These are phyloP conservation scores for Ophion ellenae DNA, from an alignment of 2,888 invertebrate species.

Conservation along the genomic window DNA sequence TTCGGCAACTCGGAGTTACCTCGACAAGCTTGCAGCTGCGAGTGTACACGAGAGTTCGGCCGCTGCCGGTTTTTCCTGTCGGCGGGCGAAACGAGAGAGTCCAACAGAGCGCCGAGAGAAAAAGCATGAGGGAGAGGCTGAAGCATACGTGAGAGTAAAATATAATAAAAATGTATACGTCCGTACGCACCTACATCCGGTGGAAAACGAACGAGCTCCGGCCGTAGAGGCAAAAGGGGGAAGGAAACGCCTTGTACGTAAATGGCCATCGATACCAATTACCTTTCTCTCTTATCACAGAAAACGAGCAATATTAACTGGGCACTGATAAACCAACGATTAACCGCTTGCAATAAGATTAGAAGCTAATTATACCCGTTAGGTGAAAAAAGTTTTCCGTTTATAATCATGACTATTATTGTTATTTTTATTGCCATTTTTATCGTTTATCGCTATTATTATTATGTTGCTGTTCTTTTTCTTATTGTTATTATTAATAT, in stretches of 20 bases:
- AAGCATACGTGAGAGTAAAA: slow-evolving; percentile 28
- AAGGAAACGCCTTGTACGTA: slow-evolving; percentile 23
- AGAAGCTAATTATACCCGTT: too few relatives aligned
- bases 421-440: too few relatives aligned
- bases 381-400: too few relatives aligned
- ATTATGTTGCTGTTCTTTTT: too few relatives aligned
- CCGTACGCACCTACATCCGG: slow-evolving; percentile 1
- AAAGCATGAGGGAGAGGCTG: background rate
- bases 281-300: background rate
- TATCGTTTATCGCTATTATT: too few relatives aligned
- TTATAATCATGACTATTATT: too few relatives aligned
- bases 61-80: slow-evolving; percentile 33
- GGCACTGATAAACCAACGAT: too few relatives aligned
- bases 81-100: slow-evolving; percentile 37
- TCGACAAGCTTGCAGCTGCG: slow-evolving; percentile 32
- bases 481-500: too few relatives aligned
- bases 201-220: slow-evolving; percentile 14
- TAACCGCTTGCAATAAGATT: too few relatives aligned
- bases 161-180: background rate
- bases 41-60: slow-evolving; percentile 13
- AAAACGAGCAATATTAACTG: too few relatives aligned
- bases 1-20: slow-evolving; percentile 40
- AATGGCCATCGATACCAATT: background rate
- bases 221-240: background rate
- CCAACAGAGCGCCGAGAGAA: slow-evolving; percentile 12